Base-by-base conservation (phyloP, 2,113 vertebrate species). In the Pitta sordida region DNA sequence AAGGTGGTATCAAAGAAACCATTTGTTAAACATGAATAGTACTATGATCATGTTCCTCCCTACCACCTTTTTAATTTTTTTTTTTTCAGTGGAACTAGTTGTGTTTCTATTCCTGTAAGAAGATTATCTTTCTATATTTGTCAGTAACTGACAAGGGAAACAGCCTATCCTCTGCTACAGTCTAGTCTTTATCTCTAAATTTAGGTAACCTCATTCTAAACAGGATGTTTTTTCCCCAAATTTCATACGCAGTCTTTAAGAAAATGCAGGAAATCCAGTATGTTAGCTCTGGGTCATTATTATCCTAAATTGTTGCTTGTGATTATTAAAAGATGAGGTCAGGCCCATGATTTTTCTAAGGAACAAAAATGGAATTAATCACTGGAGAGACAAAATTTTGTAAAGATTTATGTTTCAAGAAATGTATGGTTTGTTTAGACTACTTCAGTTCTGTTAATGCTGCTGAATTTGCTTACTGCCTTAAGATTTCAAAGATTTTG, bases 401-500 rank as follows among this genome's bases (percentile, higher is more conserved):
- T 69, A 24, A 49, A 83, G 29, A 41, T 39, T 68, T 36, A 70
- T 53, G n/a, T 64, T 89, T 49, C 92, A 64, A 46, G 62, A 59
- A 80, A 41, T 4, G 1, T 21, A 4, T 53, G 37, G n/a, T n/a
- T 85, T 94, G 71, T 91, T 63, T 84, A 93, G 80, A 36, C 76
- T 90, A 64, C 68, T 67, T 43, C 86, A 96, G 24, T 89, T 95
- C 21, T 95, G 12, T 58, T 55, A 79, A 8, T 51, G 49, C 67
- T 95, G 83, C 73, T 96, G 94, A 96, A 67, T 97, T 94, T 70
- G 65, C 16, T 17, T 64, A 85, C 12, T 90, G 63, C 92, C 49
- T 94, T 92, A 94, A 91, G 65, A 74, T 96, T 94, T 91, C 11
- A 78, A 64, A 86, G 52, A 34, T 53, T 65, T 67, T 27, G 62